Percentiles rank a stretch among this genome's conserved stretches.
These are phyloP conservation scores for Amphipoea lucens DNA, from an alignment of 2,888 invertebrate genomes.

Conservation along the genomic window DNA sequence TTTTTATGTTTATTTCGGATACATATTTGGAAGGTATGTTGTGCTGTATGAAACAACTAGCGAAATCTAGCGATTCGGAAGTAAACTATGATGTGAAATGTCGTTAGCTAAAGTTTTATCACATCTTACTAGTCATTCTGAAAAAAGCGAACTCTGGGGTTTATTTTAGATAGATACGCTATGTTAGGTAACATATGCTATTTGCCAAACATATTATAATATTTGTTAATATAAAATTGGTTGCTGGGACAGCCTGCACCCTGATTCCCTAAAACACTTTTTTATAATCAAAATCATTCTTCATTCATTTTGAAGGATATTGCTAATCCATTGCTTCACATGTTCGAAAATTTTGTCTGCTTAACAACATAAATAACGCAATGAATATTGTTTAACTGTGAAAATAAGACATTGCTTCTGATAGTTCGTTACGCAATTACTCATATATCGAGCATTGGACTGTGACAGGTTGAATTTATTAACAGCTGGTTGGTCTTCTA, in stretches of 20 bases:
- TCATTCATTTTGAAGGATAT: no score
- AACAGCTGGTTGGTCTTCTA: not conserved
- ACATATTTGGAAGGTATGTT: not conserved
- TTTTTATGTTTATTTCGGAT: slow-evolving; percentile 5
- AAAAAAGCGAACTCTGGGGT: not conserved
- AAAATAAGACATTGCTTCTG: no score
- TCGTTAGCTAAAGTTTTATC: not conserved
- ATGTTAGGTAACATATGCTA: not conserved
- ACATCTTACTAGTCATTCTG: not conserved
- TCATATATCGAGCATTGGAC: not conserved
- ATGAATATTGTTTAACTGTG: no score
- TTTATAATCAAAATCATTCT: no score
- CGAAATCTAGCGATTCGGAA: slow-evolving; percentile 45
- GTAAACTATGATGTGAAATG: not conserved
- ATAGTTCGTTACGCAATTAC: no score
- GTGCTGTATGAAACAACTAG: slow-evolving; percentile 8
- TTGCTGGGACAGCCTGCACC: not conserved
- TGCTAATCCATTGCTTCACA: no score
- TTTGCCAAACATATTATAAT: not conserved
- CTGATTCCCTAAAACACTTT: no score
- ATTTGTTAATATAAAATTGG: not conserved
- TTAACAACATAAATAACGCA: no score
- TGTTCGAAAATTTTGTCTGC: no score
- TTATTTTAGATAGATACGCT: not conserved
- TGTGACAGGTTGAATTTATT: not conserved